These are phyloP conservation scores for Verasper variegatus DNA, from an alignment of 2,113 vertebrate species.

Conservation along the genomic window DNA sequence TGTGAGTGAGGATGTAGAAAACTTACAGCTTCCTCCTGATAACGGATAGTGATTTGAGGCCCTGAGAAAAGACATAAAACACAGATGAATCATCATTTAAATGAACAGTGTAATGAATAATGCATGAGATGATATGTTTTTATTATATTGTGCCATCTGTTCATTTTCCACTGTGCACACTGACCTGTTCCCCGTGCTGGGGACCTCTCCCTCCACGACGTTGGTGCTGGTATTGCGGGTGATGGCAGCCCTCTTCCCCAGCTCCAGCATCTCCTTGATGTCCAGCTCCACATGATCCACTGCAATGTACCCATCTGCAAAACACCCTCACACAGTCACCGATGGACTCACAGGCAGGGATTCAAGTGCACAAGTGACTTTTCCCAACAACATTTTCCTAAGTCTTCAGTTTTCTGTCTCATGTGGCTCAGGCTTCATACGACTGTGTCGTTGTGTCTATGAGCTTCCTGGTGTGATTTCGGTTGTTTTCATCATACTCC, in stretches of 20 bases:
- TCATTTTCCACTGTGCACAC: not conserved
- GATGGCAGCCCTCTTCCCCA: conserved; percentile 60
- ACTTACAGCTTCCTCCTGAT: conserved; percentile 79
- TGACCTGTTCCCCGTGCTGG: conserved; percentile 58
- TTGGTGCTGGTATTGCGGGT: conserved; percentile 27
- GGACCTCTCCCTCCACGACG: conserved; percentile 13
- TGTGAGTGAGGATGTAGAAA: not conserved
- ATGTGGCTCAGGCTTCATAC: too few species aligned
- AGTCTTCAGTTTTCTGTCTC: not conserved
- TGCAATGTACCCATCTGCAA: conserved; percentile 77
- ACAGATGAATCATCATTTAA: not conserved
- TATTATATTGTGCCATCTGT: not conserved
- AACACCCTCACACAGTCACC: not conserved
- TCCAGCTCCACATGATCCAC: conserved; percentile 74
- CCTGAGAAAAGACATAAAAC: conserved; percentile 45
- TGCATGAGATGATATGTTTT: not conserved
- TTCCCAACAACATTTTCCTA: too few species aligned
- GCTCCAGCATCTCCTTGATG: conserved; percentile 75
- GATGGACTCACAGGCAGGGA: not conserved
- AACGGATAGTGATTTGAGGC: conserved; percentile 55
- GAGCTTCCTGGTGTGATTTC: not conserved
- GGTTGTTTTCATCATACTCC: not conserved
- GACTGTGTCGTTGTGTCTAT: too few species aligned
- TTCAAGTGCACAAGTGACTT: not conserved
- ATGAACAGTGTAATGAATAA: not conserved